Percentiles rank a stretch among this genome's conserved stretches.
phyloP scores from a whole-genome alignment of 2,888 invertebrate genomes.

The Branchellion lobata region DNA sequence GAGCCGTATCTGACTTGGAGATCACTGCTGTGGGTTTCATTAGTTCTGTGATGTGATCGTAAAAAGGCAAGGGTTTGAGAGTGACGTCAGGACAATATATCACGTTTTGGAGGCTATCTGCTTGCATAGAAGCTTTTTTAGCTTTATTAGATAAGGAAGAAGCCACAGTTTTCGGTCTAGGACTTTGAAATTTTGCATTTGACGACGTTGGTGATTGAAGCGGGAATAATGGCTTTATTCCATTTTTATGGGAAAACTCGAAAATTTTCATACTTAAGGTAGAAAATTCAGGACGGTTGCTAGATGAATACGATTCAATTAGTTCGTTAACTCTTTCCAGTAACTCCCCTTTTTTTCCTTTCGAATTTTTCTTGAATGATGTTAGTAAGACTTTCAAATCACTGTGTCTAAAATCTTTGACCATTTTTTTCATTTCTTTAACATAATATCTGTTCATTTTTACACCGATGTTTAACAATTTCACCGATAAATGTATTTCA shows the following conservation, averaged over 20 bases:
- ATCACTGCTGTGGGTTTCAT: slow-evolving; percentile 34
- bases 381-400: slow-evolving; percentile 4
- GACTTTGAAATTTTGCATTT: not conserved
- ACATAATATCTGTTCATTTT: slow-evolving; percentile 13
- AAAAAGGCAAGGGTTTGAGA: slow-evolving; percentile 34
- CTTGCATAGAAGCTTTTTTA: not conserved
- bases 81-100: slow-evolving; percentile 20
- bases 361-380: slow-evolving; percentile 2
- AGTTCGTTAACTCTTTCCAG: slow-evolving; percentile 16
- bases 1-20: not conserved
- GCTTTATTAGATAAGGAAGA: not conserved
- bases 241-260: slow-evolving; percentile 4
- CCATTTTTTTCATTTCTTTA: slow-evolving; percentile 30
- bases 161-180: not conserved
- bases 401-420: slow-evolving; percentile 12
- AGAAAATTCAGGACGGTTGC: not conserved
- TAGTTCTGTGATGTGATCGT: slow-evolving; percentile 35
- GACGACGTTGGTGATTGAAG: too few species aligned
- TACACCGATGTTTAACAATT: too few species aligned
- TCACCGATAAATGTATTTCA: too few species aligned
- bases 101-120: not conserved
- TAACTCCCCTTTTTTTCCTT: slow-evolving; percentile 23
- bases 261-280: slow-evolving; percentile 11
- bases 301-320: not conserved
- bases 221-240: too few species aligned